Base-by-base conservation (phyloP, 2,888 invertebrate species). In the Serrognathus titanus region DNA sequence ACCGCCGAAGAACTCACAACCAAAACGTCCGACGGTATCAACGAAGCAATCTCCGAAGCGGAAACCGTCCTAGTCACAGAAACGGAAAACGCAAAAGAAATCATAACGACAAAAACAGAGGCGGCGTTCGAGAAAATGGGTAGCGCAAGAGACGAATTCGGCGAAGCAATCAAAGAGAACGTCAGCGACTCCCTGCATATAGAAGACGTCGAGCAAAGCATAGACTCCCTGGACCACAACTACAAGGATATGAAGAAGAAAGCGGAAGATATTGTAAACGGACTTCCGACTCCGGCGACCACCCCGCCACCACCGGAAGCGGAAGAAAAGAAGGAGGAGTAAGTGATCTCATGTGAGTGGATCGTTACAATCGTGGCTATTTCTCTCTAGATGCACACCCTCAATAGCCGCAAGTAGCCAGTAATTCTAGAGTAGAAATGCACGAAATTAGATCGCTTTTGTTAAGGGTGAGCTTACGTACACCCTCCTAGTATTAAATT, bases 341-440 rank as follows among this genome's bases (percentile, higher is more conserved):
- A 74, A 72, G 73, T 72, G 69, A 65, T 70, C 69, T 66, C 66
- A 74, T 72, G 73, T 74, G 74, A 74, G 74, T 74, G 73, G 69
- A 40, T 62, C 49, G 31, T 53, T 51, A 13, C 38, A 31, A 24
- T 36, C 20, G 50, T 43, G 43, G n/a, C 39, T 39, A 11, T 13
- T 13, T 43, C 43, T 43, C 13, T 43, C 43, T 43, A 43, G 43
- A 43, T 43, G 13, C 24, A 31, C 24, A 31, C 24, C 24, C 24
- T 43, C 9, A 16, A 20, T 43, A 13, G 40, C 12, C 40, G 40
- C 12, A 43, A 13, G 10, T 43, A 43, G 16, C 12, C 7, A 3
- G 45, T 43, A 35, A 43, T 45, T 52, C 52, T 52, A 52, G 52
- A 52, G 51, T 45, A 52, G 52, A 52, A 52, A 52, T 52, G 52